phyloP scores from a whole-genome alignment of 2,888 invertebrate genomes.

The Erebia aethiops region DNA sequence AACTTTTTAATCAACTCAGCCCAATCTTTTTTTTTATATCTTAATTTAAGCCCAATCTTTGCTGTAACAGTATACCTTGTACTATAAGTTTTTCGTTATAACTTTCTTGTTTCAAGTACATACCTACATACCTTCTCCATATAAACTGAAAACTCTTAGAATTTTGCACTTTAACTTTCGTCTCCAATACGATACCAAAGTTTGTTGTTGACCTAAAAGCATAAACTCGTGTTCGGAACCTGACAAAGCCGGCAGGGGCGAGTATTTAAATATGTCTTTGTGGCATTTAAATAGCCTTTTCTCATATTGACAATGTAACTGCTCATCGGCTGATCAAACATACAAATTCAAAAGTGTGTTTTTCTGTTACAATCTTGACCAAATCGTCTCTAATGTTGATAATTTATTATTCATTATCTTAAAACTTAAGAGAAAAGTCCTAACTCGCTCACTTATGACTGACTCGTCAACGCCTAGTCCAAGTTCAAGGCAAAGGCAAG shows the following conservation, averaged over 20 bases:
- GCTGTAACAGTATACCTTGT: background rate
- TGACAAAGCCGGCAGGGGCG: background rate
- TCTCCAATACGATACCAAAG: background rate
- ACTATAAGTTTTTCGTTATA: background rate
- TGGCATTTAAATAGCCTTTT: background rate
- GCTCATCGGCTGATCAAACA: no score
- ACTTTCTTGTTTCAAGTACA: background rate
- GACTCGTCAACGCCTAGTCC: no score
- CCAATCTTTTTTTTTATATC: no score
- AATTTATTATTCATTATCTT: no score
- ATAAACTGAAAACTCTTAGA: background rate
- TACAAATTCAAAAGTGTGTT: no score
- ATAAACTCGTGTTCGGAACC: background rate
- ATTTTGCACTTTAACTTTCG: background rate
- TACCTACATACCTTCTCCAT: no score
- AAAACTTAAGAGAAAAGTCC: no score
- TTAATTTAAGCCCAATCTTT: background rate
- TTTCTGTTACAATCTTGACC: no score
- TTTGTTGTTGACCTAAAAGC: background rate
- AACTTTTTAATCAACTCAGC: background rate
- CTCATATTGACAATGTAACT: background rate
- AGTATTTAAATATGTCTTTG: background rate
- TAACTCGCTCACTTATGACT: no score
- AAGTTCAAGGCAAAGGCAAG: no score
- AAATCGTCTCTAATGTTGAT: no score